Evolutionary conservation across 2,113 vertebrate species (phyloP).

Genomic region (rat (Rattus norvegicus)): DNA sequence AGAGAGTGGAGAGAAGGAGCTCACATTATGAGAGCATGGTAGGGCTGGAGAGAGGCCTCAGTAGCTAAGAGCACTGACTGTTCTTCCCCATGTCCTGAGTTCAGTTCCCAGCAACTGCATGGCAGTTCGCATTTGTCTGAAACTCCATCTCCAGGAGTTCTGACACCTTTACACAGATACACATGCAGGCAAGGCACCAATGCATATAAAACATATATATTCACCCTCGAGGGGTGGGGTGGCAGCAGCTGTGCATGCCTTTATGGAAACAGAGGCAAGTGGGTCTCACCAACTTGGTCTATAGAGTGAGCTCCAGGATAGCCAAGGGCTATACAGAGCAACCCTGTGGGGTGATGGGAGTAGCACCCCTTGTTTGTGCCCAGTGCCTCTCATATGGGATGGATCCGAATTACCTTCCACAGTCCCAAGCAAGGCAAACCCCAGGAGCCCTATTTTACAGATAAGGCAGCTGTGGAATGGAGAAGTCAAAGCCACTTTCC

Average conservation of each 20-base stretch:
- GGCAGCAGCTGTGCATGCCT: background rate
- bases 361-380: background rate
- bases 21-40: background rate
- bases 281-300: background rate
- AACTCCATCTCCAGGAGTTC: background rate
- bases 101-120: background rate
- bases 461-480: background rate
- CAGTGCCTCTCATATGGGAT: background rate
- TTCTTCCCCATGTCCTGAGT: background rate
- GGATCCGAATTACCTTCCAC: background rate
- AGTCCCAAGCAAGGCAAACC: background rate
- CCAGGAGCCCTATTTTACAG: constrained; percentile 38
- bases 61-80: background rate
- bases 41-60: background rate
- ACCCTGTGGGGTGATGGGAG: background rate
- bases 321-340: background rate
- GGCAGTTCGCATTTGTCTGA: background rate
- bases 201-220: background rate
- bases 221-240: background rate
- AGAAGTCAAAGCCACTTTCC: constrained; percentile 29
- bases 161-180: background rate
- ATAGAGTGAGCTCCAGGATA: background rate
- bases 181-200: background rate
- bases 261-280: background rate
- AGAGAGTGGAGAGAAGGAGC: background rate